A percentile compares a stretch with the other conserved stretches of the same genome.
phyloP scores from a whole-genome alignment of 2,888 invertebrate genomes.

The Ptilodon capucinus region DNA sequence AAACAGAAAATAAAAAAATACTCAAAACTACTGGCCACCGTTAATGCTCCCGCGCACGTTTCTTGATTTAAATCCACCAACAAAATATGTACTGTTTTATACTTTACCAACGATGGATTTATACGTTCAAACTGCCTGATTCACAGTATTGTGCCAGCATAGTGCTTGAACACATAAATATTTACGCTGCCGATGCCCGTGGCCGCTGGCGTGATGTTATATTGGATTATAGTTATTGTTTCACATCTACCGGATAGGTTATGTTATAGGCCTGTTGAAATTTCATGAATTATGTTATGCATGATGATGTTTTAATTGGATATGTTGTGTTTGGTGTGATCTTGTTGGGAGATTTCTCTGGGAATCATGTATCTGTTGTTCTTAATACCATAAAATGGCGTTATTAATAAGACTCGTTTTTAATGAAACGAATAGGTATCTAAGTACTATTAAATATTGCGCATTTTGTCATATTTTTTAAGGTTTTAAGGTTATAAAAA shows the following conservation, averaged over 20 bases:
- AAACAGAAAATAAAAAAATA: no score
- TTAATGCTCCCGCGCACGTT: conserved; percentile 54
- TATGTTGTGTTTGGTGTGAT: conserved; percentile 1
- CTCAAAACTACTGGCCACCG: conserved; percentile 34
- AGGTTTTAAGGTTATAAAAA: no score
- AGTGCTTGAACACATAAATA: conserved; percentile 62
- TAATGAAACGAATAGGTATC: no score
- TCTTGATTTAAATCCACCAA: conserved; percentile 69
- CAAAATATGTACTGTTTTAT: conserved; percentile 77
- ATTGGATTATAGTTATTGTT: conserved; percentile 36
- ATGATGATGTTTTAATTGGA: conserved; percentile 13
- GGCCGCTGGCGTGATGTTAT: conserved; percentile 15
- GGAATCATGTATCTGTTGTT: no score
- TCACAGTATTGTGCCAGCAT: conserved; percentile 56
- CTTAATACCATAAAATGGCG: no score
- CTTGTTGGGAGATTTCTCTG: no score
- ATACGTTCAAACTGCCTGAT: conserved; percentile 61
- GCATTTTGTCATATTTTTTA: no score
- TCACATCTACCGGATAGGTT: conserved; percentile 28
- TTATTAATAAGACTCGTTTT: no score
- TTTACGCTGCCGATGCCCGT: conserved; percentile 41
- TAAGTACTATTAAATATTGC: no score
- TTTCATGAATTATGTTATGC: conserved; percentile 32
- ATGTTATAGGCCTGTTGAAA: conserved; percentile 39
- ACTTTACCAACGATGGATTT: conserved; percentile 66